Evolutionary conservation across 2,113 vertebrate species (phyloP).

Genomic region (Empidonax alnorum): DNA sequence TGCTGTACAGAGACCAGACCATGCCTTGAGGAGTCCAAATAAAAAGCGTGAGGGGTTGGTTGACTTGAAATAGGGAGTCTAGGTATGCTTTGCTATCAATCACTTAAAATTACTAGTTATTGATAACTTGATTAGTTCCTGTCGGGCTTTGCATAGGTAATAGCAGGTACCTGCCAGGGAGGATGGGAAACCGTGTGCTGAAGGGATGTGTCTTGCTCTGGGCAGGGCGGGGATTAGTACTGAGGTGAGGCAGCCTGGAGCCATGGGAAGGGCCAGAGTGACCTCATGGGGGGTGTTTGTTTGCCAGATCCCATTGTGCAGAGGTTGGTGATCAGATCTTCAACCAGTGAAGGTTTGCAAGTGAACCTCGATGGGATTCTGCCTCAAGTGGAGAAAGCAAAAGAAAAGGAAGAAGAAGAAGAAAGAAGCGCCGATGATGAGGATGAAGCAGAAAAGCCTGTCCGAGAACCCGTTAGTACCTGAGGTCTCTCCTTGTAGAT

Average conservation of each 20-base stretch:
- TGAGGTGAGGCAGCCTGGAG: background rate
- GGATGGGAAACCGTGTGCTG: background rate
- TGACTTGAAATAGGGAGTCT: background rate
- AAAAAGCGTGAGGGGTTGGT: background rate
- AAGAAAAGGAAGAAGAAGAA: background rate
- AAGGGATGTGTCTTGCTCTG: background rate
- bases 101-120: background rate
- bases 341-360: slow-evolving; percentile 85
- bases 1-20: background rate
- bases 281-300: background rate
- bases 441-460: background rate
- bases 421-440: background rate
- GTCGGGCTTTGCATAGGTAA: background rate
- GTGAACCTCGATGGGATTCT: slow-evolving; percentile 77
- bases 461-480: background rate
- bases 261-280: background rate
- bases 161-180: background rate
- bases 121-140: background rate
- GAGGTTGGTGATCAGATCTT: slow-evolving; percentile 78
- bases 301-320: slow-evolving; percentile 84
- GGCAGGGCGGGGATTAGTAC: too few species aligned
- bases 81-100: background rate
- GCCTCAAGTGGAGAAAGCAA: slow-evolving; percentile 40
- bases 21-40: background rate
- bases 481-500: background rate